Conservation (phyloP, 2,888 invertebrate species). For the Alloplasta piceator region DNA sequence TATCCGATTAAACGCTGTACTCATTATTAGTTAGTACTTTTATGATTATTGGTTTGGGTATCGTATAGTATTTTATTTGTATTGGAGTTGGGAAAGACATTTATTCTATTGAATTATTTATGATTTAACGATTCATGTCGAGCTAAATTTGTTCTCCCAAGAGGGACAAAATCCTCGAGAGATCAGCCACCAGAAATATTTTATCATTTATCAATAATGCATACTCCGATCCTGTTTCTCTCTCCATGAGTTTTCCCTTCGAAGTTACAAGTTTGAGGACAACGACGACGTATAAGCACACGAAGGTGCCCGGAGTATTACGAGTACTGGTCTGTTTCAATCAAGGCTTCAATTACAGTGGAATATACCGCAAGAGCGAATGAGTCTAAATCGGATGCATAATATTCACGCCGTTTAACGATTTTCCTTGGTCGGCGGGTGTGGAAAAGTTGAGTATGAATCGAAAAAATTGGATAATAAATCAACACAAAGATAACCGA, state of each 20-base stretch:
- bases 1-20: too few species aligned
- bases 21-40: too few species aligned
- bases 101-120: conserved; percentile 1
- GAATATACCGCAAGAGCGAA: too few species aligned
- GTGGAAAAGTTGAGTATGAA: too few species aligned
- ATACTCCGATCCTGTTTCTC: neutral
- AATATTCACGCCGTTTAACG: too few species aligned
- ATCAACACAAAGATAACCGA: too few species aligned
- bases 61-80: neutral
- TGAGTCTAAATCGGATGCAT: too few species aligned
- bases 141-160: neutral
- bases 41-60: too few species aligned
- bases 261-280: conserved; percentile 17
- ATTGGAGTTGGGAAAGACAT: neutral
- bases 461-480: too few species aligned
- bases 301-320: neutral
- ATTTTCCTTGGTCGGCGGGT: too few species aligned
- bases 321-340: conserved; percentile 20
- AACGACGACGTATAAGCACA: neutral
- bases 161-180: neutral
- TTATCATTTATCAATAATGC: conserved; percentile 37
- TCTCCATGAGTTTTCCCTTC: neutral
- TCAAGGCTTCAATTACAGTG: conserved; percentile 6
- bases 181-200: conserved; percentile 16
- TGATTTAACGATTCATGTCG: neutral